Base-by-base conservation (phyloP, 1,140 invertebrate genomes). In the Colletes gigas region DNA sequence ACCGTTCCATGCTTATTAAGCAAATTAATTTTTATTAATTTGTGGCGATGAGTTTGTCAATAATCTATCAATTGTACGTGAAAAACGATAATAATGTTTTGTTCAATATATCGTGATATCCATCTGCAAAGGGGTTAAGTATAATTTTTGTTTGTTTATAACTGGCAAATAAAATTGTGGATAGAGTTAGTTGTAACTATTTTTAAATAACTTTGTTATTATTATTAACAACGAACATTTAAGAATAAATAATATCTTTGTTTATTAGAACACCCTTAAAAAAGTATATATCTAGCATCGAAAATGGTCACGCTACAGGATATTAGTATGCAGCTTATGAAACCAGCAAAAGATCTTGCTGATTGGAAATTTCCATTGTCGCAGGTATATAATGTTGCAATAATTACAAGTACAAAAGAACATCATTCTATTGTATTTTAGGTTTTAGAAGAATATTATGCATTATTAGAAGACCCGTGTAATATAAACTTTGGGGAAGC, bases 301-400 rank as follows among this genome's bases (percentile, higher is more conserved):
- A 39, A 78, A 62, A 91, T 91, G 90, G 86, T 87, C 66, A 84
- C 84, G 0, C 52, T 90, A 70, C 83, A 92, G 60, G 87, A 91
- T 66, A 84, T 92, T 44, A 90, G 85, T 73, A 69, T 68, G 1
- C 86, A 91, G 17, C 84, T 93, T 65, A 90, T 91, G 84, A 91
- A 90, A 79, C 88, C 92, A 39, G 88, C 83, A 3, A 92, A 90
- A 79, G 89, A 91, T 59, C 76, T 93, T 5, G 90, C 90, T 7
- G 83, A 90, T 15, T 93, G 92, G 92, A 89, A 88, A 52, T 92
- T 91, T 75, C 90, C 91, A 5, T 79, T 93, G 8, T 82, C 89
- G n/a, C 78, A 93, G 86, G 92, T 92, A 88, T 21, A 14, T n/a
- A 15, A 17, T n/a, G 19, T 39, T 12, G 55, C 10, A 68, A 12